These are phyloP conservation scores for Drosophila maculinotata DNA, from an alignment of 2,888 invertebrate genomes.

Conservation along the genomic window DNA sequence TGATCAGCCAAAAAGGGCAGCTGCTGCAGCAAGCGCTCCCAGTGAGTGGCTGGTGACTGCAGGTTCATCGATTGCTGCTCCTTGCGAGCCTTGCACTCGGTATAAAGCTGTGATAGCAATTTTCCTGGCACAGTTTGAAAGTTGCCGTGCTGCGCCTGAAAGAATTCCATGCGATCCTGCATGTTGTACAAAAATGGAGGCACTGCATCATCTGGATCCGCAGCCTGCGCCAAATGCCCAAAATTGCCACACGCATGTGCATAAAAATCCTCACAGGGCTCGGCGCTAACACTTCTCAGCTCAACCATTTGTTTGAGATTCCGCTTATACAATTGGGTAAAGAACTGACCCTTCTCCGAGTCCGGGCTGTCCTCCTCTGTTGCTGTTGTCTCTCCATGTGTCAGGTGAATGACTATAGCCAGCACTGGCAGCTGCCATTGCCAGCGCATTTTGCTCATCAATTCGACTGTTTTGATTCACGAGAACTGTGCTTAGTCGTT, in stretches of 20 bases:
- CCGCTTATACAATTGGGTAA: constrained; percentile 72
- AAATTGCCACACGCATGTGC: constrained; percentile 81
- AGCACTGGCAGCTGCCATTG: constrained; percentile 42
- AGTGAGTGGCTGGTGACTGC: constrained; percentile 24
- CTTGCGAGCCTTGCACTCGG: constrained; percentile 61
- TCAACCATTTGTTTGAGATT: constrained; percentile 70
- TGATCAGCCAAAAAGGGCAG: constrained; percentile 67
- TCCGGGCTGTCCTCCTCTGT: constrained; percentile 9
- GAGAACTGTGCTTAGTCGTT: constrained; percentile 51
- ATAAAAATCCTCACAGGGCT: constrained; percentile 81
- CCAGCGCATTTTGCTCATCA: constrained; percentile 45
- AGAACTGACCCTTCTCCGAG: constrained; percentile 46
- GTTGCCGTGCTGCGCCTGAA: constrained; percentile 59
- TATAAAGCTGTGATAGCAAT: constrained; percentile 71
- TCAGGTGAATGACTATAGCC: constrained; percentile 14
- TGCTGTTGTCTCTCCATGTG: background rate
- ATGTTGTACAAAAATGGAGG: constrained; percentile 80
- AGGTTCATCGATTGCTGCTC: constrained; percentile 18
- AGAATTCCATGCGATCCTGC: constrained; percentile 80
- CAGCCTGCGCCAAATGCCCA: background rate
- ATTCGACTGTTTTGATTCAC: constrained; percentile 52
- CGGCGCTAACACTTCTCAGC: constrained; percentile 62
- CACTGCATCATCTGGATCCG: constrained; percentile 49
- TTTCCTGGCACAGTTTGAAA: constrained; percentile 73
- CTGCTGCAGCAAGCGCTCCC: constrained; percentile 65